A percentile compares a stretch with the other conserved stretches of the same genome.
Evolutionary conservation across 2,888 invertebrate genomes (phyloP).

Genomic region (Smittia aterrima): DNA sequence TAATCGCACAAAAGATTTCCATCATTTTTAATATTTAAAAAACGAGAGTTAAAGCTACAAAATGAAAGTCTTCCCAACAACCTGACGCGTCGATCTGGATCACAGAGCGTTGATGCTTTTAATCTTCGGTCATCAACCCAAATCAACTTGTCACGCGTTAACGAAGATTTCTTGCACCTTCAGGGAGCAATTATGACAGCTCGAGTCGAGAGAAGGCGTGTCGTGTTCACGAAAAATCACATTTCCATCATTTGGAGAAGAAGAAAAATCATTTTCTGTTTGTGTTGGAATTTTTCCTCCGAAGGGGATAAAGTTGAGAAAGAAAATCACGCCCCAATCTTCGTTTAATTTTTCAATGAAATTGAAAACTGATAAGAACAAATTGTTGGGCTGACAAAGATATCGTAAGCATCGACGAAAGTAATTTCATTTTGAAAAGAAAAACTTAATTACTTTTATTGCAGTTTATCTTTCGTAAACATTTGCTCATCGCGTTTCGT

Average conservation of each 20-base stretch:
- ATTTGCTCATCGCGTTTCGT: too few relatives aligned
- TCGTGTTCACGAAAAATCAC: background rate
- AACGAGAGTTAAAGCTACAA: background rate
- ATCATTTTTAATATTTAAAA: background rate
- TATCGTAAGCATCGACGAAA: background rate
- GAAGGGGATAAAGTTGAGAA: background rate
- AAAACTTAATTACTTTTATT: too few relatives aligned
- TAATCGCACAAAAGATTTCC: conserved; percentile 21
- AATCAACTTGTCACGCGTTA: conserved; percentile 2
- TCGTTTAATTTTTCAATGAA: background rate
- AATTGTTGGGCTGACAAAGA: background rate
- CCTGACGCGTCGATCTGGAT: background rate
- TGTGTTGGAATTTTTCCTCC: conserved; percentile 6
- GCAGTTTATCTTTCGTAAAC: too few relatives aligned
- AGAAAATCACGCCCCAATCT: conserved; percentile 14
- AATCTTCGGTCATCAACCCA: conserved; percentile 25
- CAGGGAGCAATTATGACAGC: background rate
- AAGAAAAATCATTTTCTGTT: background rate
- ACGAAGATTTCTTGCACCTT: conserved; percentile 15
- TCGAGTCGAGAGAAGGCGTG: background rate
- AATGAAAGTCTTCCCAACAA: background rate
- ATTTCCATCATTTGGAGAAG: background rate
- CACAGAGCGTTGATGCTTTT: conserved; percentile 5
- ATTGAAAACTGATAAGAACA: conserved; percentile 10
- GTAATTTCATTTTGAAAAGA: too few relatives aligned